Evolutionary conservation across 2,888 invertebrate species (phyloP), one percentile per base, ranked within the genome.

Genomic region (Osmoderma eremita): DNA sequence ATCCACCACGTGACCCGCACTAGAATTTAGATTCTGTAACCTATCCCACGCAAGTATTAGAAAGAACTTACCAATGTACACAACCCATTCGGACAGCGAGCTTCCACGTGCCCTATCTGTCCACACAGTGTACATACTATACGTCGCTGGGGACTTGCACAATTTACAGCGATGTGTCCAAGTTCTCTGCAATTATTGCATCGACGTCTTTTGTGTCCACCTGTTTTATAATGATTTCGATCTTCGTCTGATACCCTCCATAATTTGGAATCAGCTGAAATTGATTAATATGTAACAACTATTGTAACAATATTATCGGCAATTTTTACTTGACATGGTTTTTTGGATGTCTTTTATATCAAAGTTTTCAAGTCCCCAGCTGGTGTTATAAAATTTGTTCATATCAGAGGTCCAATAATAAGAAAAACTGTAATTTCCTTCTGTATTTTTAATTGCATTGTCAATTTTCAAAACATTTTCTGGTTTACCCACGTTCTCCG

Each of bases 91-190:
- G 91, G 91, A 78, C 92, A 92, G 41, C 88, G 84, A 0, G 87
- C 85, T 73, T 89, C 90, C 17, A 78, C 80, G 78, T 92, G 92
- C 0, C 90, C 91, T 0, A 77, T 75, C 4, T 77, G 77, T n/a
- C 91, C 92, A 74, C 92, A 92, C 84, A 91, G 88, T 75, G 83
- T 84, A 78, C 92, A 92, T 1, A 82, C 83, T 0, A 74, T 71
- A 10, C 73, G 67, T 1, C 61, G 51, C 1, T 86, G 85, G 72
- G 85, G 85, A 39, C 83, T 81, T 1, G 85, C 80, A 76, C 92
- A 92, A 64, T 83, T 82, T 53, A 86, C 83, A 24, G 86, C 85
- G 13, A 84, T 82, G 77, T 92, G 92, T 0, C 91, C 91, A 2
- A 83, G 76, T 45, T 87, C 87, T 69, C 86, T 86, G 78, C 92